These are phyloP conservation scores for Atractosteus spatula DNA, from an alignment of 2,113 vertebrate species.

Conservation along the genomic window DNA sequence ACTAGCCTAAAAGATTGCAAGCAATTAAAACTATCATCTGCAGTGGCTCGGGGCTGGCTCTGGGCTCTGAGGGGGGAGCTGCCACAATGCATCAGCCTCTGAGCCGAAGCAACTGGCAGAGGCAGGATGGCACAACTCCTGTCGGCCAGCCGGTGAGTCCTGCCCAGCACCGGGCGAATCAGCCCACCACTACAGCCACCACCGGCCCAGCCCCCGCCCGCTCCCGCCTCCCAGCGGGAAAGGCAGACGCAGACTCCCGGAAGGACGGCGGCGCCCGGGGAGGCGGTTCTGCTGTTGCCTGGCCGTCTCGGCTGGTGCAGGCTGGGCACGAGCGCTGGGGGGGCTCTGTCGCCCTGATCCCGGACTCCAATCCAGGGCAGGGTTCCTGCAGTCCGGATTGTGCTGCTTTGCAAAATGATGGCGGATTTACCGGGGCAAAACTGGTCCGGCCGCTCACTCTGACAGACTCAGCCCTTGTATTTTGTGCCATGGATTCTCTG, in stretches of 20 bases:
- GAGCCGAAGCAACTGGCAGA: slow-evolving; percentile 51
- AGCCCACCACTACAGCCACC: not conserved
- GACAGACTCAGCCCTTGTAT: too few relatives aligned
- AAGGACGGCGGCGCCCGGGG: too few relatives aligned
- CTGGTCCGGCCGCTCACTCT: too few relatives aligned
- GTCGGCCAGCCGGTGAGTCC: slow-evolving; percentile 10
- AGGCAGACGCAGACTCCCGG: too few relatives aligned
- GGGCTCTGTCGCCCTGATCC: too few relatives aligned
- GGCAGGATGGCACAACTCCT: slow-evolving; percentile 36
- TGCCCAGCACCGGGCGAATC: not conserved
- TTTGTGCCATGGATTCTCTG: too few relatives aligned
- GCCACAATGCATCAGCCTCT: slow-evolving; percentile 73
- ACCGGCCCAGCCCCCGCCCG: not conserved
- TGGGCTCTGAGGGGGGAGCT: slow-evolving; percentile 72
- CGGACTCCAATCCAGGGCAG: too few relatives aligned
- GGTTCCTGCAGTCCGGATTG: too few relatives aligned
- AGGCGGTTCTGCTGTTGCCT: not conserved
- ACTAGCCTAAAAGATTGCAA: slow-evolving; percentile 82
- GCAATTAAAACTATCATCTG: slow-evolving; percentile 85
- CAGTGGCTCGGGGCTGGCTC: slow-evolving; percentile 75
- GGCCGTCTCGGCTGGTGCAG: not conserved
- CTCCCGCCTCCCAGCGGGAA: too few relatives aligned
- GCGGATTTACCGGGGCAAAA: too few relatives aligned
- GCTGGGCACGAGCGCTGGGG: not conserved
- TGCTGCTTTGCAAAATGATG: too few relatives aligned